Base-by-base conservation (phyloP, 2,888 invertebrate species). In the Eupithecia subumbrata region DNA sequence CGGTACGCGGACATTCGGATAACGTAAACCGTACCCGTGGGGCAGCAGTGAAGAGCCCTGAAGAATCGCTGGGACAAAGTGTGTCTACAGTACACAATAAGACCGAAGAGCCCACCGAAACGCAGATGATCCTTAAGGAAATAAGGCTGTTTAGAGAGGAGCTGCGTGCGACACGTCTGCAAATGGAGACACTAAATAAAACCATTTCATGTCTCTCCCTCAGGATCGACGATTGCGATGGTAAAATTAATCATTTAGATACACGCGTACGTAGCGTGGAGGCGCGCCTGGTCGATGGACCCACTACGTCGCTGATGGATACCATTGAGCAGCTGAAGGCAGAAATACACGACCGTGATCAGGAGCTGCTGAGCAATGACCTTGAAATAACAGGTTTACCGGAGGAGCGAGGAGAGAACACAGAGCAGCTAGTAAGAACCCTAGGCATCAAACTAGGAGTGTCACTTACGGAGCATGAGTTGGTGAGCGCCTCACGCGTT, bases 281-380 rank as follows among this genome's bases (percentile, higher is more conserved):
- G 34, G 48, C 48, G 22, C 64, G 71, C 16, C n/a, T 72, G 7
- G 30, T 48, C 48, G 71, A 66, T 12, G 64, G 64, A 16, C 16
- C 18, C 22, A 48, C 11, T 1, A 4, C 25, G 3, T 30, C 71
- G 30, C 25, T 72, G 11, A 5, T 72, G 48, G 66, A 66, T 0
- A 72, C 71, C 14, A 72, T 72, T 18, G 64, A 72, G 34, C 64
- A 72, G 48, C 66, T 72, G 5, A 72, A 48, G 22, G 30, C 14
- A 5, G 71, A 72, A 12, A 72, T 71, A 22, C 22, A 60, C 22
- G 71, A 63, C 18, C 63, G 71, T 18, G 71, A 71, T 30, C 71
- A 71, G 66, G 71, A 72, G 1, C 48, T 64, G 48, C 34, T 72
- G 9, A 34, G 71, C n/a, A 72, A 72, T 34, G 71, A 64, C n/a